Evolutionary conservation across 2,888 invertebrate genomes (phyloP).

Genomic region (Hemaris fuciformis): DNA sequence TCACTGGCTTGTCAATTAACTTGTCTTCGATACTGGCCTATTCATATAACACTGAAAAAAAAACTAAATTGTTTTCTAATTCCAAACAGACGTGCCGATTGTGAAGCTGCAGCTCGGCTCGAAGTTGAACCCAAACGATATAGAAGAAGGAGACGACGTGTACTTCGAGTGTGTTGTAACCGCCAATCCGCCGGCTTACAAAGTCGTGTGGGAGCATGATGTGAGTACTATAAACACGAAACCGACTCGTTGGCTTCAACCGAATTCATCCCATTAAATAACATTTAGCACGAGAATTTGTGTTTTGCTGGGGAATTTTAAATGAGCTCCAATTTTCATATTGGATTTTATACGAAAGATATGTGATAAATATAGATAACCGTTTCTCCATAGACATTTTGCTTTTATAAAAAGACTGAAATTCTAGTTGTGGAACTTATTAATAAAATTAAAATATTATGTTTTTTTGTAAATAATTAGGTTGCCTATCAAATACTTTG

Average conservation of each 20-base stretch:
- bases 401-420: no score
- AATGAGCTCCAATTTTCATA: no score
- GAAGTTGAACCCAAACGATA: constrained; percentile 77
- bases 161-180: constrained; percentile 74
- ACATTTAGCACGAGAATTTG: neutral
- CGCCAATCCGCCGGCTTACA: constrained; percentile 78
- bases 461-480: no score
- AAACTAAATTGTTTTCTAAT: constrained; percentile 12
- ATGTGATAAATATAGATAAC: no score
- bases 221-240: constrained; percentile 54
- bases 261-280: neutral
- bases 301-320: neutral
- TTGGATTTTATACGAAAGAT: no score
- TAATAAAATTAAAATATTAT: no score
- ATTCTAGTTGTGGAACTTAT: no score
- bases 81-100: constrained; percentile 63
- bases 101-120: constrained; percentile 64
- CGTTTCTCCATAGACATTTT: no score
- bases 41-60: neutral
- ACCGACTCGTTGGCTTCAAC: no score
- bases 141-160: constrained; percentile 77
- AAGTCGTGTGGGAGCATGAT: constrained; percentile 78
- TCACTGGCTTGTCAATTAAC: no score
- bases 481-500: no score
- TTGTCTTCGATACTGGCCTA: neutral